These are phyloP conservation scores for Opisthocomus hoazin DNA, from an alignment of 2,113 vertebrate genomes.

Conservation along the genomic window DNA sequence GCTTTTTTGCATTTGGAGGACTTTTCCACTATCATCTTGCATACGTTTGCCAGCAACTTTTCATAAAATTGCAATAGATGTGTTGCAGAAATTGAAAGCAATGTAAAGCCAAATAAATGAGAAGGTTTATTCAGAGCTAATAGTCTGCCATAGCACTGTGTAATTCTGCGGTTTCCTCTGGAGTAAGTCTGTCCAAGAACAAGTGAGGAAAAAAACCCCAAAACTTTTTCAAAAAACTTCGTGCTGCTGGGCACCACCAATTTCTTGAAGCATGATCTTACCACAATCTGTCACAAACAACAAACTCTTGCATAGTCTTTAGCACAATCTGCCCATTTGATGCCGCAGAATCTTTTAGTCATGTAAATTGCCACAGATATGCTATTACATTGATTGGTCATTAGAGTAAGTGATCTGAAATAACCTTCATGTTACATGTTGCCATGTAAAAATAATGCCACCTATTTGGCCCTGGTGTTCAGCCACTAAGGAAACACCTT, in stretches of 20 bases:
- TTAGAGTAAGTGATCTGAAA: not conserved
- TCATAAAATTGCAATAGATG: slow-evolving; percentile 4
- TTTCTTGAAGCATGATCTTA: slow-evolving; percentile 14
- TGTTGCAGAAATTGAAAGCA: slow-evolving; percentile 37
- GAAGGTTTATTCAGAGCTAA: slow-evolving; percentile 43
- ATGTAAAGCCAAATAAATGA: slow-evolving; percentile 18
- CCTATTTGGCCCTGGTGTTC: not conserved
- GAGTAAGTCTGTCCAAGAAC: slow-evolving; percentile 6
- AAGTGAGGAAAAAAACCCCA: not conserved
- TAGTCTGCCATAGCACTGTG: not conserved
- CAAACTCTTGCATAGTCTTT: not conserved
- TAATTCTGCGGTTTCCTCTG: slow-evolving; percentile 21
- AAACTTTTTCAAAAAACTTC: not conserved
- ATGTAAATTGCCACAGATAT: not conserved
- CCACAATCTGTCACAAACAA: slow-evolving; percentile 8
- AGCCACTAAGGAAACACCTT: not conserved
- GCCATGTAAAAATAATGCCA: not conserved
- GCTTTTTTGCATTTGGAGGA: slow-evolving; percentile 29
- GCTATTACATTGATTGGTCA: slow-evolving; percentile 6
- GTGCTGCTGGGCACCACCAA: not conserved
- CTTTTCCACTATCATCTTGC: not conserved
- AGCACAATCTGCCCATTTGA: slow-evolving; percentile 15
- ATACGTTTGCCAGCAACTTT: slow-evolving; percentile 23
- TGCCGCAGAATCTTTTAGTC: not conserved
- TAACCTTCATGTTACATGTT: not conserved